A percentile compares a stretch with the other conserved stretches of the same genome.
Conservation (phyloP, 1,140 invertebrate species). For the Apis florea region DNA sequence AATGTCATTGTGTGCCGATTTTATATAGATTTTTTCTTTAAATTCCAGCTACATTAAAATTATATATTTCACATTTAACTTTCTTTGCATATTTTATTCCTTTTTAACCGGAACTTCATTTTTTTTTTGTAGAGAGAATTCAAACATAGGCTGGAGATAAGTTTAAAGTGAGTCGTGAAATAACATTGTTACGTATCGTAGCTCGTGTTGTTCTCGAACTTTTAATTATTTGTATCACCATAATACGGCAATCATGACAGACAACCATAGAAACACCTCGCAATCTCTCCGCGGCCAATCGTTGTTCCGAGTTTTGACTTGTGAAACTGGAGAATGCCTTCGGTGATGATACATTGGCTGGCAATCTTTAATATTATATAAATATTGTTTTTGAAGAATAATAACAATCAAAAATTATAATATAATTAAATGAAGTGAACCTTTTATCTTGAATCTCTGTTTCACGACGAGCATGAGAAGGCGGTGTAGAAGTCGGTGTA, state of each 20-base stretch:
- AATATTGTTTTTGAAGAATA: not conserved
- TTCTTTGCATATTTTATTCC: not conserved
- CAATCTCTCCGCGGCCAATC: conserved; percentile 82
- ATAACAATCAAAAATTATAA: not conserved
- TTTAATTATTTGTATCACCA: conserved; percentile 96
- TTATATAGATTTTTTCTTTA: conserved; percentile 12
- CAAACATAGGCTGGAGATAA: conserved; percentile 87
- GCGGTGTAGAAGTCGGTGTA: conserved; percentile 63
- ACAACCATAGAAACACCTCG: conserved; percentile 92
- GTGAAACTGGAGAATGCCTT: conserved; percentile 68
- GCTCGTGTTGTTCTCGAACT: conserved; percentile 89
- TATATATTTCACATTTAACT: conserved; percentile 1
- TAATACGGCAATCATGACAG: conserved; percentile 95
- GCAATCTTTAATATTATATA: conserved; percentile 4
- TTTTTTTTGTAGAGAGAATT: conserved; percentile 12
- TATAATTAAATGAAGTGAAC: conserved; percentile 31
- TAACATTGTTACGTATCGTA: conserved; percentile 88
- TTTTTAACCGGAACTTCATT: not conserved
- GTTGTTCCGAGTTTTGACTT: conserved; percentile 66
- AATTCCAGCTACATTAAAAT: not conserved
- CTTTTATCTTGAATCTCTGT: conserved; percentile 80
- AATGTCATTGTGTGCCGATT: conserved; percentile 30
- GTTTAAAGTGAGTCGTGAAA: conserved; percentile 90
- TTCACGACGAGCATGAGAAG: conserved; percentile 79
- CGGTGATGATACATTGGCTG: conserved; percentile 69